Evolutionary conservation across 1,140 invertebrate genomes (phyloP).

Genomic region (Ridgeia piscesae): DNA sequence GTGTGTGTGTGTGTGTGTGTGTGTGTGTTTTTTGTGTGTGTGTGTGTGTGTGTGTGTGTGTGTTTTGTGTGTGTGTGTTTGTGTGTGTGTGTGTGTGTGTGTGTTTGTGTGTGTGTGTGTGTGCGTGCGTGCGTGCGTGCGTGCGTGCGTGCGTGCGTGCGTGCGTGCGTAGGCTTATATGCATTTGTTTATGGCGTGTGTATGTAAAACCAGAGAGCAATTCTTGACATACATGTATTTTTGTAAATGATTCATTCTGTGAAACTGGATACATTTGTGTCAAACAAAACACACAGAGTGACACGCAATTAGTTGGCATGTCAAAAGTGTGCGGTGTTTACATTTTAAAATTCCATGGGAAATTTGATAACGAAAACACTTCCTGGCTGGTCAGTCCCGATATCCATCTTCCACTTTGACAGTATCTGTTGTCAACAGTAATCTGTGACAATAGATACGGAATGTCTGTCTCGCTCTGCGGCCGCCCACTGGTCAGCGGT

Average conservation of each 20-base stretch:
- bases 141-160: not conserved
- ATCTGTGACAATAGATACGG: not conserved
- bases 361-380: not conserved
- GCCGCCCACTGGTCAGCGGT: no score
- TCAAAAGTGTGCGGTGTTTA: no score
- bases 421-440: not conserved
- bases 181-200: no score
- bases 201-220: no score
- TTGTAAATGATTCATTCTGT: no score
- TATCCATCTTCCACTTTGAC: not conserved
- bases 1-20: conserved; percentile 11
- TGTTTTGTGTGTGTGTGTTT: conserved; percentile 26
- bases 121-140: not conserved
- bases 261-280: no score
- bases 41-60: conserved; percentile 11
- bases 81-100: conserved; percentile 30
- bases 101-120: conserved; percentile 24
- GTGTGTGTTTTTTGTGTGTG: conserved; percentile 10
- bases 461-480: not conserved
- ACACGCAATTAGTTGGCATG: no score
- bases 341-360: not conserved
- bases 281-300: no score
- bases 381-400: not conserved
- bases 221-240: no score
- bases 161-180: no score